Base-by-base conservation (phyloP, 2,797 vertebrate genomes). In the Todus mexicanus region DNA sequence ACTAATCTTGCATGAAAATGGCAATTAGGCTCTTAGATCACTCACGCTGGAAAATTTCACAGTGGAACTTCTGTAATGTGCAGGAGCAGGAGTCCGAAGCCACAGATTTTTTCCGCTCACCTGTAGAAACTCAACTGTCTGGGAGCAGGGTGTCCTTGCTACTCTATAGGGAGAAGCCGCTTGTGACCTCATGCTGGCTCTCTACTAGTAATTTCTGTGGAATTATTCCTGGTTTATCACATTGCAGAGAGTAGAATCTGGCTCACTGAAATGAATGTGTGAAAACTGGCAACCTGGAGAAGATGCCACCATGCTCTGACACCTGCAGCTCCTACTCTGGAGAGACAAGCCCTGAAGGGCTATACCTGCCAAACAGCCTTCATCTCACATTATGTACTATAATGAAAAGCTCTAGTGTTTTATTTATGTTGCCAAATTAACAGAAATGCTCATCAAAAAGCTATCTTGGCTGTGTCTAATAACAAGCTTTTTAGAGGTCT, bases 381-480 rank as follows among this genome's bases (percentile, higher is more conserved):
- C 12, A 87, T 20, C 14, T 77, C 68, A 18, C 40, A 48, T 66
- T 53, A 51, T 0, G 0, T 15, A 84, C 18, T 11, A 31, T 20
- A 77, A 74, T 50, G 82, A 90, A 93, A 66, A 76, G 16, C 8
- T 7, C 22, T 4, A 1, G 15, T 45, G 17, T 71, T 91, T 85
- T 64, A 68, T 73, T 91, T 69, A 20, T 89, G 26, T 40, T 92
- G 59, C 65, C 54, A 95, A 90, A 94, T 87, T 77, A 91, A 81
- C 27, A 77, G 82, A 95, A 94, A 87, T 59, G 5, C 61, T 94
- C 6, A 87, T 89, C 20, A 54, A 77, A 94, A 93, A 81, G 21
- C 31, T 66, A 35, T 82, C 79, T 88, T 95, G 71, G 65, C 40
- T 92, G 20, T 47, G n/a, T 75, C 74, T 87, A 96, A 89, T 94